Base-by-base conservation (phyloP, 2,888 invertebrate genomes). In the Dione juno region DNA sequence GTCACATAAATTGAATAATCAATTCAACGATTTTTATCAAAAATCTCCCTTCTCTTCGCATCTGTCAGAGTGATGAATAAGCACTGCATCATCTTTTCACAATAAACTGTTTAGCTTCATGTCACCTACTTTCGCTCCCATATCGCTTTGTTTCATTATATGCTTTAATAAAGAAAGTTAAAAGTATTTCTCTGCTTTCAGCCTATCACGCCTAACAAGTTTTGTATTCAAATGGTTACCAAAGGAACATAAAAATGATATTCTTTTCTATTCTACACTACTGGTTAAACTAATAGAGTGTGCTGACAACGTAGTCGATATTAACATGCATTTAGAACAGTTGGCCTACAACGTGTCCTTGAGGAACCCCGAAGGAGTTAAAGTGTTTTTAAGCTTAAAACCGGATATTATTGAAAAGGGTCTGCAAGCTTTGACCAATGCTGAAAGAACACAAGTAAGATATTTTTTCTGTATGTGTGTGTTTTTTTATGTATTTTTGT, bases 371-470 rank as follows among this genome's bases (percentile, higher is more conserved):
- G 80, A 81, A 0, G 92, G 86, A 8, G 77, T 93, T 0, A 80
- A 86, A 72, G 72, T 88, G 13, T 73, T 94, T 10, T 76, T 83
- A 14, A 75, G 74, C 0, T 73, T 94, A 13, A 86, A 89, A 7
- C 78, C 86, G 0, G 66, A 79, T 14, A 75, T 89, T 45, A 75
- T 93, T 14, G 83, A 79, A 13, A 90, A 87, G 63, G 85, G 88
- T 9, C 86, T 93, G 58, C 92, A 93, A 35, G 93, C 86, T 6
- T 80, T 94, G 50, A 83, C 90, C n/a, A 88, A 92, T 77, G 84
- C 90, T 48, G 88, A 92, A 71, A 84, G 92, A 74, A 84, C 88
- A 1, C 92, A 92, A 87, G 93, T 93, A 82, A 40, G 52, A n/a
- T 35, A n/a, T n/a, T 61, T 58, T 50, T 14, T 28, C 28, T 28